These are phyloP conservation scores for Drosophila diplacantha DNA, from an alignment of 2,888 invertebrate species.

Conservation along the genomic window DNA sequence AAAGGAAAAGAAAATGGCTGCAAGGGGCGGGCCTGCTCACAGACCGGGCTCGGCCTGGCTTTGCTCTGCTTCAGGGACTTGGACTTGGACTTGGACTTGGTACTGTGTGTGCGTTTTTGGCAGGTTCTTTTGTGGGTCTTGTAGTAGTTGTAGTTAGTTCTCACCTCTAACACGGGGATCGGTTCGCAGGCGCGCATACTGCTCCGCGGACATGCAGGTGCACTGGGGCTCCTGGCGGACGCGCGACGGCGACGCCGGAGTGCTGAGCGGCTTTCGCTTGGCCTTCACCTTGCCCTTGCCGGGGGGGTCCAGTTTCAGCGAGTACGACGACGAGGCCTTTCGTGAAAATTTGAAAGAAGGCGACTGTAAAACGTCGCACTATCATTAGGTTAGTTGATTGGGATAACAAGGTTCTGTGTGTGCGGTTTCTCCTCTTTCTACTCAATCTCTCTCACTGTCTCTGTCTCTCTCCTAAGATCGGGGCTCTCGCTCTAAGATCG, in stretches of 20 bases:
- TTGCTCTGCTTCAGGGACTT: slow-evolving; percentile 14
- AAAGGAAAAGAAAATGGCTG: slow-evolving; percentile 7
- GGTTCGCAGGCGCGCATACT: slow-evolving; percentile 88
- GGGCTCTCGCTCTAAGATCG: slow-evolving; percentile 14
- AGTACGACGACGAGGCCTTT: slow-evolving; percentile 98
- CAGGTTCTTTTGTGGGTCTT: slow-evolving; percentile 11
- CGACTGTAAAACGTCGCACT: slow-evolving; percentile 89
- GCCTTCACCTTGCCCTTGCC: slow-evolving; percentile 91
- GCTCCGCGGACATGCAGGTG: slow-evolving; percentile 96
- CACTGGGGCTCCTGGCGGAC: slow-evolving; percentile 91
- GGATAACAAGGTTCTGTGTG: slow-evolving; percentile 79
- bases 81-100: slow-evolving; percentile 34
- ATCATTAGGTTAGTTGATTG: slow-evolving; percentile 79
- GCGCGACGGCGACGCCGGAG: slow-evolving; percentile 92
- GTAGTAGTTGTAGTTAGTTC: slow-evolving; percentile 39
- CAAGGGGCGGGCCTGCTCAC: not conserved
- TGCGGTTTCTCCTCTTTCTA: slow-evolving; percentile 71
- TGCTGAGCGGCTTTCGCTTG: slow-evolving; percentile 94
- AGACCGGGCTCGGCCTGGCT: not conserved
- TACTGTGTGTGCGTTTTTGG: slow-evolving; percentile 21
- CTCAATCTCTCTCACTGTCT: slow-evolving; percentile 30
- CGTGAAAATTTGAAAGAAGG: slow-evolving; percentile 98
- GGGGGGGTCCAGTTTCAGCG: slow-evolving; percentile 94
- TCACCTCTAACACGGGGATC: slow-evolving; percentile 77
- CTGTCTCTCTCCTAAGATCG: slow-evolving; percentile 7